A percentile compares a stretch with the other conserved stretches of the same genome.
Conservation (phyloP, 2,888 invertebrate genomes). For the Brachypalpus laphriformis region DNA sequence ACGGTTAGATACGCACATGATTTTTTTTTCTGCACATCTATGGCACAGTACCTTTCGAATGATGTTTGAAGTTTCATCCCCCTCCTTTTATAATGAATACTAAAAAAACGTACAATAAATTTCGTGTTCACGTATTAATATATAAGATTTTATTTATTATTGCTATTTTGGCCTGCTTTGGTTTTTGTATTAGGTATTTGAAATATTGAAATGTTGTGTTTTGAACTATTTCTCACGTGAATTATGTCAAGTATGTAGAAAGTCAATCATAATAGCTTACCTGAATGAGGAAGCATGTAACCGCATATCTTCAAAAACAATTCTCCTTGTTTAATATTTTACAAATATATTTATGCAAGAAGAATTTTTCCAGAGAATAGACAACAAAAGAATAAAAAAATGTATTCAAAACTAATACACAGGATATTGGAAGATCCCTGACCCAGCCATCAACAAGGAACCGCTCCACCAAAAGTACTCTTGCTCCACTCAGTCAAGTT, state of each 20-base stretch:
- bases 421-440: slow-evolving; percentile 21
- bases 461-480: slow-evolving; percentile 33
- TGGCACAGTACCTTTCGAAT: too few relatives aligned
- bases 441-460: slow-evolving; percentile 41
- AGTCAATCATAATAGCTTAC: slow-evolving; percentile 2
- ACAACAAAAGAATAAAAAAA: not conserved
- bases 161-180: too few relatives aligned
- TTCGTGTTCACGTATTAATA: too few relatives aligned
- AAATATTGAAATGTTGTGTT: too few relatives aligned
- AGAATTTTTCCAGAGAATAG: not conserved
- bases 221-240: too few relatives aligned
- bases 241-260: not conserved
- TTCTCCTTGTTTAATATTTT: slow-evolving; percentile 1
- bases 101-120: too few relatives aligned
- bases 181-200: too few relatives aligned
- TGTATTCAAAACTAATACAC: slow-evolving; percentile 38
- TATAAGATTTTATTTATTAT: too few relatives aligned
- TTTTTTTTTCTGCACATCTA: too few relatives aligned
- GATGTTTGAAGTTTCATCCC: too few relatives aligned
- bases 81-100: too few relatives aligned
- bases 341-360: slow-evolving; percentile 5
- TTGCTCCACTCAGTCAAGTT: slow-evolving; percentile 47
- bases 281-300: not conserved
- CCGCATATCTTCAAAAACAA: not conserved
- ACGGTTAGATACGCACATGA: too few relatives aligned